phyloP scores from a whole-genome alignment of 2,797 vertebrate genomes.

The Rhynchonycteris naso region DNA sequence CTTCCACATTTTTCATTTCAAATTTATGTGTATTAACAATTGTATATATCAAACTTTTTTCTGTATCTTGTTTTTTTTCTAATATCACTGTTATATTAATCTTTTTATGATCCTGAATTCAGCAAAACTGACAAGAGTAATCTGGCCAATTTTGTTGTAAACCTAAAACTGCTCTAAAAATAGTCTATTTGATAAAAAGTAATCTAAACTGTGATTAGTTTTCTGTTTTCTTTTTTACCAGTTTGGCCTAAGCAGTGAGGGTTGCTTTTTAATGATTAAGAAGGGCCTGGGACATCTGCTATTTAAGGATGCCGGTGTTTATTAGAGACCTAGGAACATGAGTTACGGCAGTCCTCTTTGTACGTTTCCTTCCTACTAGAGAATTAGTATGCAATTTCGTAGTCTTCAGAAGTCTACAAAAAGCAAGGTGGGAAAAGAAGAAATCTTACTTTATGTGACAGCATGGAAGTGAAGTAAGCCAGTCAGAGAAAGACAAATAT shows the following conservation, averaged over 20 bases:
- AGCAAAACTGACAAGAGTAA: constrained; percentile 15
- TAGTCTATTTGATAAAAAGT: not conserved
- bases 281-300: not conserved
- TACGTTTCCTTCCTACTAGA: not conserved
- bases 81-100: not conserved
- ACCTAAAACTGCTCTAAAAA: not conserved
- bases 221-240: not conserved
- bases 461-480: not conserved
- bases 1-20: not conserved
- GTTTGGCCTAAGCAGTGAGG: not conserved
- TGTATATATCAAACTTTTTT: not conserved
- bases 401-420: not conserved
- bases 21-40: not conserved
- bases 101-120: not conserved
- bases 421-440: not conserved
- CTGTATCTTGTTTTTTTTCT: not conserved
- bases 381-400: not conserved
- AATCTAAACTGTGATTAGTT: not conserved
- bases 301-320: not conserved
- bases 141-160: not conserved
- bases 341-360: not conserved
- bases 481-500: not conserved
- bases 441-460: not conserved
- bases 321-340: not conserved
- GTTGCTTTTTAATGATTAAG: not conserved